These are phyloP conservation scores for Hippasteria phrygiana DNA, from an alignment of 53 echinoderm and acorn worm genomes.

Conservation along the genomic window DNA sequence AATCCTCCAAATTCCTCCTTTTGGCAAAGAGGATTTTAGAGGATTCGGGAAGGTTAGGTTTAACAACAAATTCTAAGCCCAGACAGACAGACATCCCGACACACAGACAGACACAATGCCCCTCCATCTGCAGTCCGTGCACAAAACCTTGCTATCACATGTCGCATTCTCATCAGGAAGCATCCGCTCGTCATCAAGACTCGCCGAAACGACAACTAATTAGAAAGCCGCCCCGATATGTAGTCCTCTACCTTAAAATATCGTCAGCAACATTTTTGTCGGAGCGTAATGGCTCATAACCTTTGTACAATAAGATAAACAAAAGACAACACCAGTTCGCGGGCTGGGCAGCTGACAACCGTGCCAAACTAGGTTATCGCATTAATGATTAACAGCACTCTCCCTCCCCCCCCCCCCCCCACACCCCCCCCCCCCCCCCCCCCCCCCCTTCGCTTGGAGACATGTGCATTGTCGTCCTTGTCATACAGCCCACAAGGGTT, in stretches of 20 bases:
- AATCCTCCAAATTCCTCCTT: too few species aligned
- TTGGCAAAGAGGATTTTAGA: too few species aligned
- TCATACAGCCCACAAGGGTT: not conserved
- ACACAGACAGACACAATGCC: too few species aligned
- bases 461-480: not conserved
- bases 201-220: not conserved
- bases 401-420: too few species aligned
- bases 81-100: too few species aligned
- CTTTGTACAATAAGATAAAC: constrained; percentile 28
- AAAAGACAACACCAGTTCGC: not conserved
- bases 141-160: too few species aligned
- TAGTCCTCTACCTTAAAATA: not conserved
- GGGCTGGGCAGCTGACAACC: constrained; percentile 18
- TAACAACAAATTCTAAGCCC: too few species aligned
- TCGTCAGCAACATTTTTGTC: not conserved
- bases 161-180: too few species aligned
- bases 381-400: constrained; percentile 35
- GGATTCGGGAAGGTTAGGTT: too few species aligned
- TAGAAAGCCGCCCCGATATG: not conserved
- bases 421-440: too few species aligned
- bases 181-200: not conserved
- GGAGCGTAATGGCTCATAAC: constrained; percentile 32
- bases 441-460: too few species aligned
- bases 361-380: constrained; percentile 1
- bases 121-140: too few species aligned